Conservation (phyloP, 2,113 vertebrate species). For the Promerops cafer region DNA sequence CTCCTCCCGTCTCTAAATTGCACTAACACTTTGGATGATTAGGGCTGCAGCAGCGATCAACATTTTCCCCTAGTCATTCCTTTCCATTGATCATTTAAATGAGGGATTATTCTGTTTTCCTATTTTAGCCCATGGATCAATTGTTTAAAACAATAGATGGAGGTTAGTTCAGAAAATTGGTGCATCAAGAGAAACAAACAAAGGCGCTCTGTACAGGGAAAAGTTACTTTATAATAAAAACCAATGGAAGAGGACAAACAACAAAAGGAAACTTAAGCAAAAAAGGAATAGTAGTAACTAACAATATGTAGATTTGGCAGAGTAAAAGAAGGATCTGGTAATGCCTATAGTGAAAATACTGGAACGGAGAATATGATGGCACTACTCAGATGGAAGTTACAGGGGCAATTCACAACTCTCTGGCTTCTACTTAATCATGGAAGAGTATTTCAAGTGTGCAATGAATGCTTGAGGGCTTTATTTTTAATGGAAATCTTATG, state of each 20-base stretch:
- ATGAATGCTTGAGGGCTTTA: not conserved
- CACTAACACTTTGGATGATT: constrained; percentile 56
- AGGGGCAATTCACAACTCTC: not conserved
- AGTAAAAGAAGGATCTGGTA: not conserved
- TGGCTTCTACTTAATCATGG: not conserved
- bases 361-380: not conserved
- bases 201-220: not conserved
- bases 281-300: not conserved
- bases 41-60: not conserved
- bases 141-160: constrained; percentile 45
- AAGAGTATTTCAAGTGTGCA: not conserved
- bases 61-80: constrained; percentile 34
- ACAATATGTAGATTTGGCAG: not conserved
- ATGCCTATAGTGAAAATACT: not conserved
- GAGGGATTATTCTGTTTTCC: constrained; percentile 61
- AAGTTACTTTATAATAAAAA: not conserved
- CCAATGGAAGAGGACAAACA: not conserved
- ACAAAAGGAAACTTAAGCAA: not conserved
- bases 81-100: constrained; percentile 63
- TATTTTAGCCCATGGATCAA: constrained; percentile 46
- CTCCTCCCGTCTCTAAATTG: not conserved
- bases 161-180: not conserved
- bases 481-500: not conserved
- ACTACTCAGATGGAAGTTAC: not conserved
- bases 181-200: not conserved